Conservation (phyloP, 2,888 invertebrate genomes). For the Lasioglossum malachurum region DNA sequence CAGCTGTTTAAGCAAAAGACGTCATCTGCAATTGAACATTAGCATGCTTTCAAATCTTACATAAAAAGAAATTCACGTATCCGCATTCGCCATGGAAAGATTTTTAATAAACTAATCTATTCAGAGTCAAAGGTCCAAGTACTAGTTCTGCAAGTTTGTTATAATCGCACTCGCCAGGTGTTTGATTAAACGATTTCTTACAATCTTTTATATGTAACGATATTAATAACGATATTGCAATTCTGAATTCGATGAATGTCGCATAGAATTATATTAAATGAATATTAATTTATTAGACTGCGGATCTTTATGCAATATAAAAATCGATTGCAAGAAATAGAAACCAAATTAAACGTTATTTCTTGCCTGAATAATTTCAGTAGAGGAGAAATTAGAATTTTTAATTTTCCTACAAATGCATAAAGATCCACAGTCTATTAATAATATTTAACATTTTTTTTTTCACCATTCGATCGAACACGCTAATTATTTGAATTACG, state of each 20-base stretch:
- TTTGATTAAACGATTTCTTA: background rate
- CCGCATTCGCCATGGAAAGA: background rate
- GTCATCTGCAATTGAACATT: background rate
- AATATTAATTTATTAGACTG: background rate
- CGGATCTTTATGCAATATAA: too few species aligned
- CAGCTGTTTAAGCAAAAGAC: background rate
- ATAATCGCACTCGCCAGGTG: background rate
- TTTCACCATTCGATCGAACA: too few species aligned
- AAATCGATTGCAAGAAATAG: too few species aligned
- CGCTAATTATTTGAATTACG: too few species aligned
- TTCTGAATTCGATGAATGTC: background rate
- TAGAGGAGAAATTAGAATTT: too few species aligned
- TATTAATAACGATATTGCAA: background rate
- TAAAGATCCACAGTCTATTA: too few species aligned
- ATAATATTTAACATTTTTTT: too few species aligned
- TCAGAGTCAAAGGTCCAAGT: background rate
- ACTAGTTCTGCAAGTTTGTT: background rate
- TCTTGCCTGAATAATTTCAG: too few species aligned
- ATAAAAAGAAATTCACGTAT: background rate
- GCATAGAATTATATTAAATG: background rate
- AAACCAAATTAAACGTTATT: too few species aligned
- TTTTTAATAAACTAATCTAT: background rate
- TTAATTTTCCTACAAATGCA: too few species aligned
- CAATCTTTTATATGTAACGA: background rate
- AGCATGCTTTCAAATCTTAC: background rate